Base-by-base conservation (phyloP, 2,797 vertebrate species). In the Lutjanus campechanus region DNA sequence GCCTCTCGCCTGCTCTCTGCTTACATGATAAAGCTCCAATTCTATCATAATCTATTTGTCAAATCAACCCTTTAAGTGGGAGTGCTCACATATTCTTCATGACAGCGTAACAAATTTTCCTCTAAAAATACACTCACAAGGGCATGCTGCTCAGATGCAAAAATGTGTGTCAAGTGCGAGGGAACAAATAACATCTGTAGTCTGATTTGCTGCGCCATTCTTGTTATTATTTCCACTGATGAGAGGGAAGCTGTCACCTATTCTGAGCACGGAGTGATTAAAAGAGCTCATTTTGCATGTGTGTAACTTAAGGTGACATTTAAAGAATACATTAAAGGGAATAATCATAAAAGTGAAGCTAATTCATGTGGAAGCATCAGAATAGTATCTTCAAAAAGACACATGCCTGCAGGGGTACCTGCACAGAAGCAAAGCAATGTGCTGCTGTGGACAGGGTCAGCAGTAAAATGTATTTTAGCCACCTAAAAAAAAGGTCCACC, bases 41-140 rank as follows among this genome's bases (percentile, higher is more conserved):
- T 87, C 88, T 78, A 84, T 88, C 88, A 83, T 83, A 29, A 84
- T 93, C 89, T 86, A 80, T 93, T 87, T 88, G 89, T 88, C 87
- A 82, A 77, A 91, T 93, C 89, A 89, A 81, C 77, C 79, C 69
- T 86, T 88, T 81, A 84, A 83, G 69, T 56, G 29, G 81, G 72
- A 79, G 84, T 4, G 66, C 79, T 85, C 68, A 43, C 82, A 80
- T 76, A 85, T 71, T 73, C 83, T 69, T 83, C 67, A 71, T 60
- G 82, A 90, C 85, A 85, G 88, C 75, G 55, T 56, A 85, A 82
- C 86, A 84, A 74, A 91, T 90, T 56, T 73, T 36, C 29, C 76
- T 86, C 89, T 87, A 88, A 87, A 90, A 92, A 91, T 89, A 91
- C 69, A 58, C 85, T 76, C 59, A 15, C 64, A 75, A 77, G 79